phyloP scores from a whole-genome alignment of 1,140 invertebrate genomes.

The Lutraria rhynchaena region DNA sequence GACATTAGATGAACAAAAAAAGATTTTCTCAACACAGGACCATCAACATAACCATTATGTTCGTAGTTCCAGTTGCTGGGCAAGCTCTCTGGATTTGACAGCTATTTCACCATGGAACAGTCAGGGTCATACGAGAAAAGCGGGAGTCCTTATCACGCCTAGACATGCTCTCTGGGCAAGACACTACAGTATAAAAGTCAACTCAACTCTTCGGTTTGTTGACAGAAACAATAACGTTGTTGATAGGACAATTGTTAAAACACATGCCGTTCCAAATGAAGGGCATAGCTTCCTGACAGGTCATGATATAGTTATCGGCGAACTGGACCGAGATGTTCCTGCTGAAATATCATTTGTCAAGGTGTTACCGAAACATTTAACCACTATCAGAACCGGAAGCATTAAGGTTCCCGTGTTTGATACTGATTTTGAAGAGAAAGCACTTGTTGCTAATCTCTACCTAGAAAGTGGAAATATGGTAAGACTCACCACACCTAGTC shows the following conservation, averaged over 20 bases:
- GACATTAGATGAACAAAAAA: constrained; percentile 47
- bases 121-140: constrained; percentile 61
- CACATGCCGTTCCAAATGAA: constrained; percentile 18
- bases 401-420: constrained; percentile 61
- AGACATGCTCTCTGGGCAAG: constrained; percentile 71
- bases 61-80: constrained; percentile 69
- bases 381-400: constrained; percentile 25
- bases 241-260: constrained; percentile 62
- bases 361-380: constrained; percentile 64
- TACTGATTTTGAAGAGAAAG: constrained; percentile 73
- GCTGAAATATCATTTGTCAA: constrained; percentile 65
- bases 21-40: constrained; percentile 70
- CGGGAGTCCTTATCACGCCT: constrained; percentile 68
- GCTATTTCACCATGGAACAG: constrained; percentile 75
- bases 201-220: constrained; percentile 68
- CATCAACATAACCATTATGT: constrained; percentile 66
- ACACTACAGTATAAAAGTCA: constrained; percentile 67
- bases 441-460: constrained; percentile 65
- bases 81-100: constrained; percentile 68
- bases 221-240: constrained; percentile 67
- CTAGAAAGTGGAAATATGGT: constrained; percentile 52
- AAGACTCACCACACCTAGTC: constrained; percentile 39
- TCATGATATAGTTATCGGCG: constrained; percentile 70
- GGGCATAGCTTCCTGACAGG: constrained; percentile 55
- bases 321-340: constrained; percentile 69